Evolutionary conservation across 2,888 invertebrate species (phyloP), one percentile per base, ranked within the genome.

Genomic region (Bombyx huttoni): DNA sequence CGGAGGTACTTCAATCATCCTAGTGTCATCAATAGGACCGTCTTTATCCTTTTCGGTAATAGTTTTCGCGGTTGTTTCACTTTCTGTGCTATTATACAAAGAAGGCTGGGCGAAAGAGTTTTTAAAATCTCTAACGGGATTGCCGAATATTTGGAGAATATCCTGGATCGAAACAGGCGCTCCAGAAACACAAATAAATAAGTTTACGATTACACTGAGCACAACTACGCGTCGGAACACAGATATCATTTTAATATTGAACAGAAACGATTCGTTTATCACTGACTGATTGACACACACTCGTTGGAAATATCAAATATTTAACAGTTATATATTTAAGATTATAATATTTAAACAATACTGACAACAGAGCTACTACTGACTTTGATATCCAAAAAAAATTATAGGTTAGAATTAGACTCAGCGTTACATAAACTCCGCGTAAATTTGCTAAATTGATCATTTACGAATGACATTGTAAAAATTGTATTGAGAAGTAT

Each of bases 241-340:
- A 67, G 71, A 68, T 75, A 69, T 73, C 86, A 87, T 86, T 78
- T 72, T 82, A 76, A 67, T 65, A 62, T 64, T 73, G 68, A 76
- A 75, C 56, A 55, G 56, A 67, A 69, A 62, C 57, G 62, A 50
- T 59, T 56, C 60, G 66, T 67, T 75, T 78, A 79, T 77, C 75
- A 65, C 64, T 59, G 57, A 52, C 56, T 58, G 64, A 64, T 63
- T 62, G 58, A 64, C 66, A 61, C 58, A 56, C 63, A 58, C 53
- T 55, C 63, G 60, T 7, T 53, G 52, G 54, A 53, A 54, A 50
- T 47, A 49, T 13, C 12, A 40, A 24, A 24, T 24, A 24, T 24
- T 24, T 24, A 24, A 24, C 24, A 24, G 24, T 24, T 24, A 1
- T 24, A 24, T 24, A 5, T 24, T 24, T 24, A 24, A 24, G 24